Base-by-base conservation (phyloP, 2,113 vertebrate genomes). In the Oceanites oceanicus region DNA sequence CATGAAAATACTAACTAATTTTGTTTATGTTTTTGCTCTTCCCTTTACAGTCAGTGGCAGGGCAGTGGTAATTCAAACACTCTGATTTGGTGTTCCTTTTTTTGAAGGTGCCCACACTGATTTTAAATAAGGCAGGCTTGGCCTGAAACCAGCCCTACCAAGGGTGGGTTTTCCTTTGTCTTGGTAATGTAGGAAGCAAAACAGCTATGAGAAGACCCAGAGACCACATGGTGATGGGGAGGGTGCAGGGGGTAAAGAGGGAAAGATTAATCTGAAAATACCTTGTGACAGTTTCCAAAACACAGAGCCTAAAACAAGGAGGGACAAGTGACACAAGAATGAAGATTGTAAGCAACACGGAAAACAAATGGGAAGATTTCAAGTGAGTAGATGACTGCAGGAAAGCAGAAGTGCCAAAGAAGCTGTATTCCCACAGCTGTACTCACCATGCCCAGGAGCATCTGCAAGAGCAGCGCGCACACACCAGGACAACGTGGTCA, bases 381-480 rank as follows among this genome's bases (percentile, higher is more conserved):
- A 47, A 86, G 62, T 10, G 38, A 88, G 55, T 3, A 7, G 40
- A 53, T 68, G 38, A 34, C 14, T 36, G 42, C 50, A 94, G 74
- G 49, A 53, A 70, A 90, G 82, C 74, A 42, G 77, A 94, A 61
- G 36, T 23, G 47, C 62, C 18, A 19, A 80, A 86, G 62, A 17
- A 87, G 36, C 42, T 74, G 45, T 22, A 52, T 87, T 86, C 74
- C 87, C 71, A 40, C 42, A 65, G 74, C 47, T 8, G n/a, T 38
- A 29, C 62, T 80, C 2, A 1, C 71, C 74, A 56, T 79, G 84
- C 65, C 72, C 2, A 0, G 49, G 34, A 88, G 55, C 65, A 58
- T 10, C 65, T 0, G 0, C 32, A 53, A 15, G 29, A 80, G 85
- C n/a, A 4, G 71, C 78, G 72, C 26, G 13, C 7, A 6, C 14